Evolutionary conservation across 2,888 invertebrate species (phyloP), one percentile per base, ranked within the genome.

Genomic region (Monopis laevigella): DNA sequence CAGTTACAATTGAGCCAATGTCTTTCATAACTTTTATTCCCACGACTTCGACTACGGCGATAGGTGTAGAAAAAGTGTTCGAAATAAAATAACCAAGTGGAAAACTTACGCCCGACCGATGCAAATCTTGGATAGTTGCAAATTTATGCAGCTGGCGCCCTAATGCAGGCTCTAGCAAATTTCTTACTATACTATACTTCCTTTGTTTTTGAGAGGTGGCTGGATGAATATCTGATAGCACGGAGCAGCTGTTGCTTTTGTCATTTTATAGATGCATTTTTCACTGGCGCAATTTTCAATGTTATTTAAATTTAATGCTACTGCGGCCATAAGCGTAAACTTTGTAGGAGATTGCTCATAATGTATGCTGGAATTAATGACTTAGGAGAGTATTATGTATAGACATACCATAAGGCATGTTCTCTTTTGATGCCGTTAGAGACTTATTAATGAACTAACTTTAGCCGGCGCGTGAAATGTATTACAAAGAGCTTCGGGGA

Each of bases 131-230:
- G 40, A 18, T 40, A 17, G 30, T 29, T 40, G 40, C 29, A 29
- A 40, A 40, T 40, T 40, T 40, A 40, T 40, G 40, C 40, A 40
- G 40, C 40, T 29, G 29, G 13, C 40, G 30, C 14, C 29, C 40
- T 40, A 40, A 40, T 40, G 40, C 40, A 29, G 29, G 40, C 29
- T 29, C 28, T 18, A 28, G 29, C 17, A 18, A n/a, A 29, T 40
- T 28, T 18, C 29, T 29, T 40, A 24, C 36, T 27, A 28, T 11
- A 40, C 40, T 40, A 29, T 29, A 40, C 40, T 28, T 40, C 40
- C 39, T 40, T 29, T 40, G 40, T 40, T 17, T 36, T 36, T 36
- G 28, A 16, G 12, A 40, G 12, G 17, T 19, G 28, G 29, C 18
- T 11, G 28, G 40, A 40, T 40, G 19, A 40, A 40, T 29, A 40